Conservation (phyloP, 1,140 invertebrate genomes). For the Drosophila prosaltans region DNA sequence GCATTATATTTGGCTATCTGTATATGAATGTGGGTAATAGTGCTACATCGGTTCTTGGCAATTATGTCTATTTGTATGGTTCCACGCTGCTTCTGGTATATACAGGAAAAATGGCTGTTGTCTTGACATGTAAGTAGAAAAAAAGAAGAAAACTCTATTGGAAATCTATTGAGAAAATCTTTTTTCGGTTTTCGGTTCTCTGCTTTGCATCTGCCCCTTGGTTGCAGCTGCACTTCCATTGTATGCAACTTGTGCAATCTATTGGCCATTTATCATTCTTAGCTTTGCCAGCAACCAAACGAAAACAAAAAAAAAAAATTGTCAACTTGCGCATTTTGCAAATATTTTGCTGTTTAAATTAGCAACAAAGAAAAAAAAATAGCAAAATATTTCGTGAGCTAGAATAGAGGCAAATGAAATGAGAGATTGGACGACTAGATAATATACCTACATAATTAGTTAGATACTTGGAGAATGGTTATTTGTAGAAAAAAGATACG, state of each 20-base stretch:
- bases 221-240: constrained; percentile 5
- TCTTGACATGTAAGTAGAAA: constrained; percentile 93
- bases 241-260: background rate
- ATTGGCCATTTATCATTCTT: constrained; percentile 5
- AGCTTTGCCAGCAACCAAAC: constrained; percentile 14
- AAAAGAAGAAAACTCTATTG: background rate
- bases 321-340: constrained; percentile 29
- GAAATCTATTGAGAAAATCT: background rate
- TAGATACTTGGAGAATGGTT: background rate
- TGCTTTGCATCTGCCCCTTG: background rate
- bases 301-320: constrained; percentile 16
- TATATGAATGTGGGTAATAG: constrained; percentile 94
- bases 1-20: constrained; percentile 93
- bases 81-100: constrained; percentile 95
- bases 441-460: background rate
- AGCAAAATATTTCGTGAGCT: background rate
- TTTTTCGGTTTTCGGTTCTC: background rate
- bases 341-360: constrained; percentile 36
- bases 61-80: constrained; percentile 96
- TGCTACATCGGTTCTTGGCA: constrained; percentile 93
- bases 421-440: constrained; percentile 34
- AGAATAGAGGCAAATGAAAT: background rate
- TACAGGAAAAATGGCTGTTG: constrained; percentile 98
- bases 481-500: background rate
- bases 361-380: constrained; percentile 34